Evolutionary conservation across 2,113 vertebrate species (phyloP).

Genomic region (Regulus satrapa): DNA sequence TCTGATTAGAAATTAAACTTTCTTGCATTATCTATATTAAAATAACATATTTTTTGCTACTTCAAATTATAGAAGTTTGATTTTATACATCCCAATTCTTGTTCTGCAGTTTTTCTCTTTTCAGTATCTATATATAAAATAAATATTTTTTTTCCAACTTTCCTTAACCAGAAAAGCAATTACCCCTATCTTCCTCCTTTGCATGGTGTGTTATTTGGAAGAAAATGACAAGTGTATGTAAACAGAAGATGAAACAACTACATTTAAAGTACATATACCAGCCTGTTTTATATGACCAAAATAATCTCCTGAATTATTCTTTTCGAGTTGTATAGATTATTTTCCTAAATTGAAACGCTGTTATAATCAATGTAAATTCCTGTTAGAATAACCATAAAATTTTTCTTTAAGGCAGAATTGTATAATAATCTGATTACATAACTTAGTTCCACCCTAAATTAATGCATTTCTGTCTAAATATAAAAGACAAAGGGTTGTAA

Average conservation of each 20-base stretch:
- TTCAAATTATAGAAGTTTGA: neutral
- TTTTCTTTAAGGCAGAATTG: neutral
- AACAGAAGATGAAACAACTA: neutral
- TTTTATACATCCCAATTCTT: neutral
- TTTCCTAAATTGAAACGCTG: neutral
- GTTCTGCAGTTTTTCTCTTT: neutral
- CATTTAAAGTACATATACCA: neutral
- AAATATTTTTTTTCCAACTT: neutral
- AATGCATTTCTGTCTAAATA: neutral
- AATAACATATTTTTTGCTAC: neutral
- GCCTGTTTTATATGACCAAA: neutral
- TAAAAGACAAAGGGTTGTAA: neutral
- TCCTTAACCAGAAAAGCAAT: neutral
- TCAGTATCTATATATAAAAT: neutral
- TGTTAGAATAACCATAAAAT: neutral
- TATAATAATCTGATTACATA: neutral
- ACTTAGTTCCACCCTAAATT: conserved; percentile 9
- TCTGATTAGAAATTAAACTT: neutral
- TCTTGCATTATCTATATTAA: neutral
- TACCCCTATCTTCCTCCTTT: neutral
- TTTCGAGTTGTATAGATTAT: neutral
- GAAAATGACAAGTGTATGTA: neutral
- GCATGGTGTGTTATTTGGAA: neutral
- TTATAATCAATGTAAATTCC: neutral
- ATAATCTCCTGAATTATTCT: neutral